A percentile compares a stretch with the other conserved stretches of the same genome.
phyloP scores from a whole-genome alignment of 35 echinoderm and acorn worm genomes.

The Anneissia japonica region DNA sequence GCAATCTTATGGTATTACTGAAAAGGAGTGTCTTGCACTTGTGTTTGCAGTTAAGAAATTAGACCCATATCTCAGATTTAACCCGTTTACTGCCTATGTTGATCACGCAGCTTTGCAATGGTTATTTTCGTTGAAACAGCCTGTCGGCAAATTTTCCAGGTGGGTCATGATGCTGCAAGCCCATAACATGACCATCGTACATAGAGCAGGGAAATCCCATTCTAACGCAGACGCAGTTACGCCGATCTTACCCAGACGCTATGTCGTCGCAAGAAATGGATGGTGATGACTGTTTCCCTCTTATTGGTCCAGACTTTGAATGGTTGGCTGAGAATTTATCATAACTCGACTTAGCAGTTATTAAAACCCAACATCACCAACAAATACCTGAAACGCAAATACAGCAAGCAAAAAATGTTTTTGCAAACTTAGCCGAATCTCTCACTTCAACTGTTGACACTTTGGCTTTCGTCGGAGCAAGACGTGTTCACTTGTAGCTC shows the following conservation, averaged over 20 bases:
- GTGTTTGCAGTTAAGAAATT: slow-evolving; percentile 22
- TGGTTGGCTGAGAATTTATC: slow-evolving; percentile 7
- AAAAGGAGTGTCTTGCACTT: slow-evolving; percentile 12
- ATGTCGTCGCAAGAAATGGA: background rate
- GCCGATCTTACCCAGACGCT: slow-evolving; percentile 4
- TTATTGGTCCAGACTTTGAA: too few relatives aligned
- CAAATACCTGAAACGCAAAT: background rate
- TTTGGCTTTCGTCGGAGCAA: background rate
- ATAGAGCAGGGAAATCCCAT: slow-evolving; percentile 27
- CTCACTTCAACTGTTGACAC: background rate
- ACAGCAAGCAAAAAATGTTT: background rate
- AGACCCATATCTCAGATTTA: slow-evolving; percentile 25
- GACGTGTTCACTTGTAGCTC: background rate
- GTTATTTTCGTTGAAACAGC: slow-evolving; percentile 47
- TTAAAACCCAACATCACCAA: background rate
- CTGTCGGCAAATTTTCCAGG: slow-evolving; percentile 46
- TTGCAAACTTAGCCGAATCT: background rate
- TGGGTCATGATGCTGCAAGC: slow-evolving; percentile 35
- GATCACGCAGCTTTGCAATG: slow-evolving; percentile 54
- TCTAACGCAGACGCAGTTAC: slow-evolving; percentile 42
- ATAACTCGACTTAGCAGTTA: background rate
- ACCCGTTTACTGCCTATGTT: slow-evolving; percentile 25
- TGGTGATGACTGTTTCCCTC: slow-evolving; percentile 33
- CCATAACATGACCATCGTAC: slow-evolving; percentile 1
- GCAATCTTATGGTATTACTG: background rate